phyloP scores from a whole-genome alignment of 2,888 invertebrate genomes.

The Nemotelus pantherinus region DNA sequence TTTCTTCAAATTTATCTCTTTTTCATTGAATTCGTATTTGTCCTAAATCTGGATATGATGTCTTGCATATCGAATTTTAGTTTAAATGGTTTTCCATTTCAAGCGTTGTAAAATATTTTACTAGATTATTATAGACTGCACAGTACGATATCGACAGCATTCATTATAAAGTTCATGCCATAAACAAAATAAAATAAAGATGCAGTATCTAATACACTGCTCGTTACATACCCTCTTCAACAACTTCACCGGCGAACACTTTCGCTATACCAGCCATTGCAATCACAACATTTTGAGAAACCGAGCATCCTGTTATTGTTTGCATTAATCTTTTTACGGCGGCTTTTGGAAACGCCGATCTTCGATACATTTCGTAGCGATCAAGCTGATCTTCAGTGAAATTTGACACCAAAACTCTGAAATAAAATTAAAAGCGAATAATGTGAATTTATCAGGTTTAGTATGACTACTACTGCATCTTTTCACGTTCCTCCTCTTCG shows the following conservation, averaged over 20 bases:
- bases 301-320: conserved; percentile 95
- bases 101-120: too few relatives aligned
- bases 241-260: conserved; percentile 98
- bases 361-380: conserved; percentile 97
- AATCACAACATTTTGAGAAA: conserved; percentile 98
- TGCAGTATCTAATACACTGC: too few relatives aligned
- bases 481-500: conserved; percentile 93
- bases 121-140: too few relatives aligned
- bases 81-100: too few relatives aligned
- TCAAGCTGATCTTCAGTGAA: conserved; percentile 98
- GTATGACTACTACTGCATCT: conserved; percentile 84
- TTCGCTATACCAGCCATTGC: conserved; percentile 99
- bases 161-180: too few relatives aligned
- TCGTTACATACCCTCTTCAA: conserved; percentile 86
- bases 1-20: too few relatives aligned
- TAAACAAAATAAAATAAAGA: too few relatives aligned
- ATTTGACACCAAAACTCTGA: conserved; percentile 94
- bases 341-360: conserved; percentile 97
- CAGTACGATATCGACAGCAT: too few relatives aligned
- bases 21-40: too few relatives aligned
- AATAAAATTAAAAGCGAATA: conserved; percentile 56
- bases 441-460: not conserved
- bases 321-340: conserved; percentile 97
- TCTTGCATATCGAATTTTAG: too few relatives aligned
- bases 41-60: too few relatives aligned